Evolutionary conservation across 2,797 vertebrate genomes (phyloP), one percentile per base, ranked within the genome.

Genomic region (Molossus alvarezi): DNA sequence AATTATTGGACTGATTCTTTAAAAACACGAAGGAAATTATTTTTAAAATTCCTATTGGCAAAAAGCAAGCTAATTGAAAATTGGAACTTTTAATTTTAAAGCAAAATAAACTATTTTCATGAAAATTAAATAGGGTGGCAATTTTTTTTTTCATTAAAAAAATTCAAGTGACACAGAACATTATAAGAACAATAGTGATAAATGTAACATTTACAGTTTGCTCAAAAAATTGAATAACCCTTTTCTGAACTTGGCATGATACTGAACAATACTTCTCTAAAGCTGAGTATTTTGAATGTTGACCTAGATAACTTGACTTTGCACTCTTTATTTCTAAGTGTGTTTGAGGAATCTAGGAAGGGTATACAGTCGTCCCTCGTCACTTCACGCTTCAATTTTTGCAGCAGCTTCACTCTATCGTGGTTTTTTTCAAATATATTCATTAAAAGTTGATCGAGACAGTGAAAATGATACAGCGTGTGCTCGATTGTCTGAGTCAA

Each of bases 41-140:
- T 41, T 57, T 71, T 71, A 58, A 58, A 79, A 37, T 91, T 73
- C 4, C 4, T 76, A 51, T 41, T 81, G 9, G 58, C 18, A 64
- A 79, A 60, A 33, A 20, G 6, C 2, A 85, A 69, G 45, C 6
- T 72, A 60, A 75, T 33, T 96, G n/a, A 92, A 41, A 90, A 77
- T 92, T 14, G 83, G 25, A 95, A 87, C 15, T 57, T 88, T 92
- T 71, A 85, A 51, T 14, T 53, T 94, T 95, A 83, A 91, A 71
- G 15, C 6, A 60, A 76, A 75, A 62, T n/a, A 29, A 13, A 33
- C 4, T 21, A 27, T n/a, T 69, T 37, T 80, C 65, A 37, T 13
- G 11, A 53, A 60, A 72, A 58, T 55, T 37, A 6, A 51, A 4
- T 9, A 4, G 15, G 29, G 21, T 45, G 9, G 20, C 21, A 73